Base-by-base conservation (phyloP, 1,140 invertebrate genomes). In the Trissolcus basalis region DNA sequence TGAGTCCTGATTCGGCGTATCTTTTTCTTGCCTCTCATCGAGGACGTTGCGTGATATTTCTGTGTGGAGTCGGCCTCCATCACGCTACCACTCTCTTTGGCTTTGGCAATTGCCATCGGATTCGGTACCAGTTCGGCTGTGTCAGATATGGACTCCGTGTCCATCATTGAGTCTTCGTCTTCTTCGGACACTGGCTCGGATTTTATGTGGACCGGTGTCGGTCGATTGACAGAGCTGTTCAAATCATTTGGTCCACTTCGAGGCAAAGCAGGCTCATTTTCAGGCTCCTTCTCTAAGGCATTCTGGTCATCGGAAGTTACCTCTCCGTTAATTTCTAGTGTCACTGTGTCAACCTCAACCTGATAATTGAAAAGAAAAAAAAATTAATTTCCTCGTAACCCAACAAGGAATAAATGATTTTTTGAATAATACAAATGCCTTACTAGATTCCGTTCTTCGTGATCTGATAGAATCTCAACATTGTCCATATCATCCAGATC, bases 31-130 rank as follows among this genome's bases (percentile, higher is more conserved):
- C 51, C 33, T 8, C 7, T 53, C 7, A 43, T 8, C 0, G 59
- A 51, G 3, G 63, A 32, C 6, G 39, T 7, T 0, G 68, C 15
- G 4, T 44, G 27, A 13, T 81, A 81, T 19, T 85, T 85, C 48
- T 86, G 81, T 0, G 85, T 87, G 3, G 85, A 86, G 77, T 88
- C 86, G 0, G 86, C 81, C 45, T 88, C 87, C 76, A 84, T 82
- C 0, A 82, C 49, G 10, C 9, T 39, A 9, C 73, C 73, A 4
- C 85, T 85, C 1, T 81, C 80, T 56, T 64, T 70, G 1, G 63
- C 72, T n/a, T 70, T 61, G 0, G 58, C 64, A 5, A 65, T 69
- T 8, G 83, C 82, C 73, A 86, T 59, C 0, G 86, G 82, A 68
- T 86, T 88, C 1, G 77, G 70, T 6, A 88, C 45, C 2, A 88